A percentile compares a stretch with the other conserved stretches of the same genome.
Evolutionary conservation across 2,113 vertebrate species (phyloP).

Genomic region (Limanda limanda): DNA sequence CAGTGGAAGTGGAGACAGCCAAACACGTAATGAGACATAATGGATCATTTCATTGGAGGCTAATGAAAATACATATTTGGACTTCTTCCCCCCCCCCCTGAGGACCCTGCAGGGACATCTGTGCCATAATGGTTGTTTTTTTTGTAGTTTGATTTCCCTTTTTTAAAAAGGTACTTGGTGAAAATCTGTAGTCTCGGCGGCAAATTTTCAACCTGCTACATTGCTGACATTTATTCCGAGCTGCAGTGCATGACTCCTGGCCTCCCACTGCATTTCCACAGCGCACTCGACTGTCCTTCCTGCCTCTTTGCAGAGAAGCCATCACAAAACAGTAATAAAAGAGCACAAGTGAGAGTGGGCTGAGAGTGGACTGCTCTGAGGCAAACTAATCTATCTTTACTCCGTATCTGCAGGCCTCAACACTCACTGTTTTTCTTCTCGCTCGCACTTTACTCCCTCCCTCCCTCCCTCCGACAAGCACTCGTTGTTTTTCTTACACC

Average conservation of each 20-base stretch:
- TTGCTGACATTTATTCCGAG: slow-evolving; percentile 64
- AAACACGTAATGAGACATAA: slow-evolving; percentile 35
- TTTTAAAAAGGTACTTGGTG: slow-evolving; percentile 44
- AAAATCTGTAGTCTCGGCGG: slow-evolving; percentile 34
- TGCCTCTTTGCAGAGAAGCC: slow-evolving; percentile 60
- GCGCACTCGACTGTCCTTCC: slow-evolving; percentile 54
- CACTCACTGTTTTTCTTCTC: slow-evolving; percentile 63
- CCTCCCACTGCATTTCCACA: slow-evolving; percentile 63
- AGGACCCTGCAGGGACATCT: slow-evolving; percentile 1
- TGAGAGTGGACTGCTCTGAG: slow-evolving; percentile 71
- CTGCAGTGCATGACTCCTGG: slow-evolving; percentile 59
- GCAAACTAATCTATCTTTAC: slow-evolving; percentile 76
- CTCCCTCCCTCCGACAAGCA: slow-evolving; percentile 33
- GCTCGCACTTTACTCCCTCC: slow-evolving; percentile 42
- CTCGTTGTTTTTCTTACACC: slow-evolving; percentile 58
- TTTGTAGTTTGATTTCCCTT: background rate
- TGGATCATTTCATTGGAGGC: slow-evolving; percentile 34
- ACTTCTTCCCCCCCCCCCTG: slow-evolving; percentile 15
- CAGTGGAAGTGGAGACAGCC: slow-evolving; percentile 44
- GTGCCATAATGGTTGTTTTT: background rate
- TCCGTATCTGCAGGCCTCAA: slow-evolving; percentile 62
- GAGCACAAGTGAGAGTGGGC: slow-evolving; percentile 67
- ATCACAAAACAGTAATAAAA: slow-evolving; percentile 73
- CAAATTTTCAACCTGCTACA: slow-evolving; percentile 44
- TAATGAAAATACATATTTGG: slow-evolving; percentile 52